phyloP scores from a whole-genome alignment of 2,113 vertebrate genomes.

The Empidonax alnorum region DNA sequence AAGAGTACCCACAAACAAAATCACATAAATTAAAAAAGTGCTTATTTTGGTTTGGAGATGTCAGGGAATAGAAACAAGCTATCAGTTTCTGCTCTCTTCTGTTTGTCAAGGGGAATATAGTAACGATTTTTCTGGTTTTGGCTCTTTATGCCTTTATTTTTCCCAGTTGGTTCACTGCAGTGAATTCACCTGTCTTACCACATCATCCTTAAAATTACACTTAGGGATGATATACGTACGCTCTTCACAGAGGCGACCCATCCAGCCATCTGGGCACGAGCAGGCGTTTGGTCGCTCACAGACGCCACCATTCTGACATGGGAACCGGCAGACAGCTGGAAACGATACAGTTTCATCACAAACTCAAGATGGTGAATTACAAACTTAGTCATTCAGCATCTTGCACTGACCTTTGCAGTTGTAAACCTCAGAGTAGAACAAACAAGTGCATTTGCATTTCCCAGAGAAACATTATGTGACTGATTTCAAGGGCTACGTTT shows the following conservation, averaged over 20 bases:
- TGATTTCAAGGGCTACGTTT: background rate
- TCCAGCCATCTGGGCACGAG: conserved; percentile 93
- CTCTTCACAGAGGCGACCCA: conserved; percentile 95
- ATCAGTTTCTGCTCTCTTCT: background rate
- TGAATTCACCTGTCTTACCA: background rate
- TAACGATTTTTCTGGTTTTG: background rate
- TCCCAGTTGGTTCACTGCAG: background rate
- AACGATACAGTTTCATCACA: background rate
- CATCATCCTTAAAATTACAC: background rate
- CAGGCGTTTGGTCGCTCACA: conserved; percentile 94
- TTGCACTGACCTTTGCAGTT: background rate
- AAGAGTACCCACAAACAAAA: background rate
- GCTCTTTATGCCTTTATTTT: background rate
- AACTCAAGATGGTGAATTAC: background rate
- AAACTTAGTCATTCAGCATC: background rate
- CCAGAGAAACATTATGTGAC: background rate
- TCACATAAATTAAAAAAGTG: background rate
- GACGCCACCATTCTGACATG: conserved; percentile 92
- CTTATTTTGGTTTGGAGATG: background rate
- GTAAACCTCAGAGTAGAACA: background rate
- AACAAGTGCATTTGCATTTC: background rate
- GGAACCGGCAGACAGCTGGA: conserved; percentile 91
- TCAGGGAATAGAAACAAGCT: background rate
- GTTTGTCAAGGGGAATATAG: background rate
- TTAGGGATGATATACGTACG: conserved; percentile 80